A percentile compares a stretch with the other conserved stretches of the same genome.
These are phyloP conservation scores for Brachyhypopomus occidentalis DNA, from an alignment of 2,113 vertebrate genomes.

Conservation along the genomic window DNA sequence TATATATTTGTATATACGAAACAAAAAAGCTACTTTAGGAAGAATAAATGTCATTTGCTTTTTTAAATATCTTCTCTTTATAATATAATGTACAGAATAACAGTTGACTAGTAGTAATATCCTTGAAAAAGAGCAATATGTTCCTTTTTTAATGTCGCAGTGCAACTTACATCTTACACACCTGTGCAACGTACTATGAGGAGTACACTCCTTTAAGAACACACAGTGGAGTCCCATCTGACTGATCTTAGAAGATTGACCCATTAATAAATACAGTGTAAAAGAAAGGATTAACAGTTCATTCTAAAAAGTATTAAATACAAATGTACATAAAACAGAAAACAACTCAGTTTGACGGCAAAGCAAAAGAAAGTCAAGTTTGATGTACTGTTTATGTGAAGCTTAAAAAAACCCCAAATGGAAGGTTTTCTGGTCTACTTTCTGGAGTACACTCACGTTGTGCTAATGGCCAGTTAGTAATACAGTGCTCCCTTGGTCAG, in stretches of 20 bases:
- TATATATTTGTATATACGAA: slow-evolving; percentile 55
- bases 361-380: slow-evolving; percentile 3
- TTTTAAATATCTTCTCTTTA: slow-evolving; percentile 76
- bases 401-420: background rate
- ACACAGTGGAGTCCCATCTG: slow-evolving; percentile 75
- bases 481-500: background rate
- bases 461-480: slow-evolving; percentile 16
- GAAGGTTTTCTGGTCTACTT: background rate
- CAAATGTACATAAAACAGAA: background rate
- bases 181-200: slow-evolving; percentile 73
- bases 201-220: slow-evolving; percentile 70
- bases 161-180: slow-evolving; percentile 83
- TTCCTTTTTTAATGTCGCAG: slow-evolving; percentile 83
- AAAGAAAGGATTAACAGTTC: slow-evolving; percentile 83
- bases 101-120: slow-evolving; percentile 87
- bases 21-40: slow-evolving; percentile 80
- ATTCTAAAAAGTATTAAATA: slow-evolving; percentile 2
- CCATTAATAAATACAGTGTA: slow-evolving; percentile 30
- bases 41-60: slow-evolving; percentile 86
- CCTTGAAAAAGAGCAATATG: slow-evolving; percentile 84
- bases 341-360: background rate
- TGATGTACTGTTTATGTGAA: background rate
- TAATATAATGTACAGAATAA: slow-evolving; percentile 84
- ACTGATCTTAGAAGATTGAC: slow-evolving; percentile 3
- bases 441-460: slow-evolving; percentile 3